Conservation (phyloP, 1,140 invertebrate genomes). For the Prorops nasuta region DNA sequence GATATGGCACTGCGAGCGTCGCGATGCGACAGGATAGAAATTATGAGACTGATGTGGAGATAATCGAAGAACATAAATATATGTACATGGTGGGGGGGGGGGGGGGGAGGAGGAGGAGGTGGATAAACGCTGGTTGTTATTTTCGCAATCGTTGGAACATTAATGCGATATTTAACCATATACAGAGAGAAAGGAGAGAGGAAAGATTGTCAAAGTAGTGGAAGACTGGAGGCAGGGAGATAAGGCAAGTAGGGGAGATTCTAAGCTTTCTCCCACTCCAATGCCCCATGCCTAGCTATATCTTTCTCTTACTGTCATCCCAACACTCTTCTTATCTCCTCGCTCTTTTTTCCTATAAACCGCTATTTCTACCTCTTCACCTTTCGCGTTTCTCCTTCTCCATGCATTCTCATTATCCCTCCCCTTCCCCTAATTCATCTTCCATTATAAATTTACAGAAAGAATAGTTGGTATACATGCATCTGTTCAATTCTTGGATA, state of each 20-base stretch:
- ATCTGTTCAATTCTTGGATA: no score
- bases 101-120: neutral
- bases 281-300: neutral
- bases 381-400: constrained; percentile 6
- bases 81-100: neutral
- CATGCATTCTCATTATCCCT: constrained; percentile 3
- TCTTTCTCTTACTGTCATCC: constrained; percentile 9
- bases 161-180: constrained; percentile 58
- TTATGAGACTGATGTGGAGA: neutral
- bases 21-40: no score
- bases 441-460: no score
- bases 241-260: constrained; percentile 26
- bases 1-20: no score
- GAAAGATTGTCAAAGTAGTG: neutral
- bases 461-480: no score
- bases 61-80: neutral
- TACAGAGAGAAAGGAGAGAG: constrained; percentile 31
- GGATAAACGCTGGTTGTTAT: constrained; percentile 46
- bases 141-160: constrained; percentile 54
- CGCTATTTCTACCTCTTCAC: neutral
- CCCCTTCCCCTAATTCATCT: constrained; percentile 13
- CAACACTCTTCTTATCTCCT: neutral
- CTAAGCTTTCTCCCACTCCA: neutral
- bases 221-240: constrained; percentile 27
- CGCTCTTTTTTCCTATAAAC: no score